A percentile compares a stretch with the other conserved stretches of the same genome.
Conservation (phyloP, 1,140 invertebrate species). For the Camponotus floridanus region DNA sequence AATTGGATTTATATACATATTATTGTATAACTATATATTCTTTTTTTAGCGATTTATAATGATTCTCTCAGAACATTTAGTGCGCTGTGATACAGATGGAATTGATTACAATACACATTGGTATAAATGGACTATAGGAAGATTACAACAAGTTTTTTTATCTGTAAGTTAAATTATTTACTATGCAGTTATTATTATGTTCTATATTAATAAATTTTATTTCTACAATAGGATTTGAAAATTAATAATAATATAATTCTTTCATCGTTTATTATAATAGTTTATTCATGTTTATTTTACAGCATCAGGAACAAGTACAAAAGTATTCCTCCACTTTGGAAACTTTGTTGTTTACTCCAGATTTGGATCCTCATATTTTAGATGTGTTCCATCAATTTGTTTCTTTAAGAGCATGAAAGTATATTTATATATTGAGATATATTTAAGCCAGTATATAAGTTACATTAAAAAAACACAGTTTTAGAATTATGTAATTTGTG, state of each 20-base stretch:
- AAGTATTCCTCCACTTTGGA: slow-evolving; percentile 98
- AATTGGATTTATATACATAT: slow-evolving; percentile 36
- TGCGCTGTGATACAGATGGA: slow-evolving; percentile 96
- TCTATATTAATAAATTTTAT: slow-evolving; percentile 12
- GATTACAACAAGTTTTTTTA: slow-evolving; percentile 98
- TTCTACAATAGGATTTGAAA: background rate
- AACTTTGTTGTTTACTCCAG: slow-evolving; percentile 97
- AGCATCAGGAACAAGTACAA: slow-evolving; percentile 99
- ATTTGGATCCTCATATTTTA: slow-evolving; percentile 98
- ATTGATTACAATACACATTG: slow-evolving; percentile 97
- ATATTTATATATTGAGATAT: background rate
- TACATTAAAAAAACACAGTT: slow-evolving; percentile 27
- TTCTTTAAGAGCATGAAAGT: slow-evolving; percentile 89
- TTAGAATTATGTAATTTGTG: slow-evolving; percentile 16
- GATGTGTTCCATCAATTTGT: slow-evolving; percentile 99
- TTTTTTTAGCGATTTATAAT: slow-evolving; percentile 95
- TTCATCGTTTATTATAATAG: background rate
- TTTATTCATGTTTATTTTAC: slow-evolving; percentile 78
- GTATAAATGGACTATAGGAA: slow-evolving; percentile 98
- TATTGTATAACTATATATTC: slow-evolving; percentile 60
- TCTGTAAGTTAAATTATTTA: slow-evolving; percentile 89
- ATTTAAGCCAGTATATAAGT: slow-evolving; percentile 20
- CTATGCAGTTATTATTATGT: background rate
- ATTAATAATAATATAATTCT: background rate
- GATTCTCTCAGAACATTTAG: slow-evolving; percentile 98